Evolutionary conservation across 2,113 vertebrate genomes (phyloP).

Genomic region (Aspiorhynchus laticeps): DNA sequence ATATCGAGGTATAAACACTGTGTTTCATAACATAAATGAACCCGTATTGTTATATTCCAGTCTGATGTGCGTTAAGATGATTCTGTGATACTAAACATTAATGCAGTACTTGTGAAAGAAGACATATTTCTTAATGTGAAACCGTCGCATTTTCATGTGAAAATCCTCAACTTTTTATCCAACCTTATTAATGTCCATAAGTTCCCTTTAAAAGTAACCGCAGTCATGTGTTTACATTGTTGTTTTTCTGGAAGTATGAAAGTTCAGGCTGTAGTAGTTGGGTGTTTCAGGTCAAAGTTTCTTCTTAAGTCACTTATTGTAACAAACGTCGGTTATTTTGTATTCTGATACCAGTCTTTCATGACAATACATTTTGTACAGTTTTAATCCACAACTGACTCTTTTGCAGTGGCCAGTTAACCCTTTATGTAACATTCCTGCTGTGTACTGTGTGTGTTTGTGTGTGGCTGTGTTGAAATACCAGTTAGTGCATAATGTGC

Average conservation of each 20-base stretch:
- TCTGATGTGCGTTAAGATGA: background rate
- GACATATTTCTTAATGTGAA: background rate
- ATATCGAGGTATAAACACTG: conserved; percentile 81
- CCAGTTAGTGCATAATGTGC: background rate
- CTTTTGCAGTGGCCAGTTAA: background rate
- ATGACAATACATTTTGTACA: background rate
- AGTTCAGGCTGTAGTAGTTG: conserved; percentile 8
- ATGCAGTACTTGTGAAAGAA: background rate
- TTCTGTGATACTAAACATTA: background rate
- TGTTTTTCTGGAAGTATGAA: background rate
- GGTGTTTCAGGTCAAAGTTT: background rate
- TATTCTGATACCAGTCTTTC: background rate
- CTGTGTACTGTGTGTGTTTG: background rate
- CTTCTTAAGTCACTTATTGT: background rate
- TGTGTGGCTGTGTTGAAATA: background rate
- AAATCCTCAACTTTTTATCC: background rate
- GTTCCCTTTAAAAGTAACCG: background rate
- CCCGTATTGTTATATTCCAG: background rate
- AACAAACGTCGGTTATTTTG: background rate
- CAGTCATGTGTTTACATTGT: background rate
- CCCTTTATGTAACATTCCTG: background rate
- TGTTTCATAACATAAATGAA: background rate
- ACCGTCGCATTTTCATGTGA: background rate
- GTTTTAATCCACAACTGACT: background rate
- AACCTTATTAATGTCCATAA: background rate